phyloP scores from a whole-genome alignment of 2,113 vertebrate genomes.

The Ochotona curzoniae region DNA sequence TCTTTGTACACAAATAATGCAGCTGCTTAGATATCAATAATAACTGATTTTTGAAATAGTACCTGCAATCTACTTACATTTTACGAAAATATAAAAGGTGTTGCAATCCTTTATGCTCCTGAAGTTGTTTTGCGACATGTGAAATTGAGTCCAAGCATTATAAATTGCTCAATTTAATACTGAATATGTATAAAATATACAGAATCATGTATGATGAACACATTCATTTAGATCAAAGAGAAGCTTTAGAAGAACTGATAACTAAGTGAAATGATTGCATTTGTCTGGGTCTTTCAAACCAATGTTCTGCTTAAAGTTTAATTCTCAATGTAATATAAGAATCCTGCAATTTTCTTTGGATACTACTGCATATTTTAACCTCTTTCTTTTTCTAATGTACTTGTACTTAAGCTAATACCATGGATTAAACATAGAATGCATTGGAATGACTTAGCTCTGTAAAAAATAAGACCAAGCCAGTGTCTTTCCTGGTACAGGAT shows the following conservation, averaged over 20 bases:
- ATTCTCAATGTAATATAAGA: neutral
- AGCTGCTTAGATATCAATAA: neutral
- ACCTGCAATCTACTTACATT: neutral
- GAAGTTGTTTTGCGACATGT: neutral
- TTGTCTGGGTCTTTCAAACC: conserved; percentile 10
- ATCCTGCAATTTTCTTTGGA: neutral
- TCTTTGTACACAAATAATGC: neutral
- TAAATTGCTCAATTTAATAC: neutral
- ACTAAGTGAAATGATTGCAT: neutral
- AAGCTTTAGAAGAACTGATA: conserved; percentile 1
- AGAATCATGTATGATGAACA: conserved; percentile 51
- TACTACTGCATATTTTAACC: neutral
- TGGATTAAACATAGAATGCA: neutral
- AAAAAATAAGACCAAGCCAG: neutral
- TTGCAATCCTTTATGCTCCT: neutral
- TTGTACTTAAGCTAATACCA: neutral
- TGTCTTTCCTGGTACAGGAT: neutral
- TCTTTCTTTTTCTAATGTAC: neutral
- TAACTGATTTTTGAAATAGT: neutral
- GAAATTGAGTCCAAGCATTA: conserved; percentile 16
- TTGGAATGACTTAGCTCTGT: neutral
- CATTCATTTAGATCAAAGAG: conserved; percentile 57
- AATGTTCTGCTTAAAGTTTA: conserved; percentile 34
- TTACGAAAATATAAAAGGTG: conserved; percentile 23
- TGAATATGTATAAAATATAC: conserved; percentile 54